These are phyloP conservation scores for Porites cylindrica DNA, from an alignment of 92 coral and sea anemone genomes.

Conservation along the genomic window DNA sequence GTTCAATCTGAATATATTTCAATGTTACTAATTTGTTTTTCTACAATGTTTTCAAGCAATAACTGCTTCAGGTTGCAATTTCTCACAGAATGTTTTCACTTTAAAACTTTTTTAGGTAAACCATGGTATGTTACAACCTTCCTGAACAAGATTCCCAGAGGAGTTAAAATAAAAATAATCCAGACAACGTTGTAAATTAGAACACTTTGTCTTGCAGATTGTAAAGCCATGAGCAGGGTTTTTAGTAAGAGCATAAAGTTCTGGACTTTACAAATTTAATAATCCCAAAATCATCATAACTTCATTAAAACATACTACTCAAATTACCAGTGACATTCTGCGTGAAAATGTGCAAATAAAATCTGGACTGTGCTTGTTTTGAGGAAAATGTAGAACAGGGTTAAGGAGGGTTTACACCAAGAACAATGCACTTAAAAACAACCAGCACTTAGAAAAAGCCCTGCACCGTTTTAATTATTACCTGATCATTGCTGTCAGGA, in stretches of 20 bases:
- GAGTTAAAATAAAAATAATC: background rate
- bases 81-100: conserved; percentile 40
- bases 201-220: background rate
- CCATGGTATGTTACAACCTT: conserved; percentile 50
- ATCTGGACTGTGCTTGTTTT: background rate
- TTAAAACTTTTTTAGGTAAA: conserved; percentile 46
- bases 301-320: too few relatives aligned
- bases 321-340: background rate
- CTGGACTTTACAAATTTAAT: background rate
- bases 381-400: background rate
- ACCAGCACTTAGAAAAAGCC: background rate
- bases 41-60: conserved; percentile 7
- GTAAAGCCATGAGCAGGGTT: background rate
- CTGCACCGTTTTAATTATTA: background rate
- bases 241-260: background rate
- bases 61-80: background rate
- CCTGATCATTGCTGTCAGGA: too few relatives aligned
- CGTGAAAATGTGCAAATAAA: background rate
- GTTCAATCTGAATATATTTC: background rate
- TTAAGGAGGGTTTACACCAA: background rate
- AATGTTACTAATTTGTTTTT: too few relatives aligned
- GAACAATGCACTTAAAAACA: background rate
- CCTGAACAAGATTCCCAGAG: conserved; percentile 19
- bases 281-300: too few relatives aligned
- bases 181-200: background rate